Evolutionary conservation across 2,797 vertebrate species (phyloP), one percentile per base, ranked within the genome.

Genomic region (Gouania willdenowi): DNA sequence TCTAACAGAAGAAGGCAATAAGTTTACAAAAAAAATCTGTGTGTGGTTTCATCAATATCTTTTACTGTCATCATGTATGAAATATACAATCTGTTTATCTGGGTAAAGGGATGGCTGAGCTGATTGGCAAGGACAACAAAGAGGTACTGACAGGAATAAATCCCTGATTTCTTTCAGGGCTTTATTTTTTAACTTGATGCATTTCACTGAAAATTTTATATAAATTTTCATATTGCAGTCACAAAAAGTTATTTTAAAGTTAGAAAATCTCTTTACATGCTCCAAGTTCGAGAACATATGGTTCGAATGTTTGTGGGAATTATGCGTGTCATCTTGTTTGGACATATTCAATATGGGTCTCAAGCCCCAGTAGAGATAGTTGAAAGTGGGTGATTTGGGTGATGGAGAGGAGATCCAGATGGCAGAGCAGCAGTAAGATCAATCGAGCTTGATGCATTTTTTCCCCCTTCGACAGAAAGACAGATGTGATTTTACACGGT

Each of bases 301-400:
- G 91, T 83, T 55, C 82, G 80, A 85, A 88, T 79, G 41, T 76
- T 80, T 74, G 83, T 82, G 86, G 89, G 90, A 92, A 92, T 92
- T 91, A 91, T 92, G 87, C 82, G 83, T 89, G 74, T 81, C 81
- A 81, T 91, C 82, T 83, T 84, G 84, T 72, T 81, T 92, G 88
- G 89, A 89, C 84, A 78, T 81, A 75, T 92, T 91, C 89, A 89
- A 92, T 90, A 89, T 88, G 81, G 81, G 82, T 90, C 83, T 90
- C 69, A 69, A 75, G 78, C 79, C 86, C 80, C 89, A 75, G 78
- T 80, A 87, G 89, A 86, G 72, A 61, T 68, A 61, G 74, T 72
- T 80, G 70, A 84, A 87, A 84, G 82, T 65, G 71, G 72, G 72
- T 81, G 82, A 81, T 84, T 79, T 79, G 81, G 81, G 79, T 77